A percentile compares a stretch with the other conserved stretches of the same genome.
Evolutionary conservation across 1,140 invertebrate species (phyloP).

Genomic region (Spodoptera litura): DNA sequence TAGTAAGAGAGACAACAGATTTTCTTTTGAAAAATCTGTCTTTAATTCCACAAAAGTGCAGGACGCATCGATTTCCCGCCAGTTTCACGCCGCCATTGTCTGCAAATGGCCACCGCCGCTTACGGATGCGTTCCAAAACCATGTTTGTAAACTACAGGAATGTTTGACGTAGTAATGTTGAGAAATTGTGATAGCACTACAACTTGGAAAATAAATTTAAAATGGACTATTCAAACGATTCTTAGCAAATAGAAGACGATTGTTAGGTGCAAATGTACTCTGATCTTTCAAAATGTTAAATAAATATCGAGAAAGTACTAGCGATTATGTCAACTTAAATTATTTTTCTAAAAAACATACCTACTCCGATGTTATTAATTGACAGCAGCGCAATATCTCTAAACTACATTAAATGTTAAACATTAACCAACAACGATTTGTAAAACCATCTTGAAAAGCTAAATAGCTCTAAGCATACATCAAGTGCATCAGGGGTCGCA

Average conservation of each 20-base stretch:
- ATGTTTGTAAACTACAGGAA: slow-evolving; percentile 74
- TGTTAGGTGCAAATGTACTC: no score
- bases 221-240: no score
- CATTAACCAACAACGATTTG: slow-evolving; percentile 4
- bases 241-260: no score
- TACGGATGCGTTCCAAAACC: slow-evolving; percentile 77
- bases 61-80: slow-evolving; percentile 44
- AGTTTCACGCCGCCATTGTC: slow-evolving; percentile 69
- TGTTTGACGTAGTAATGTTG: slow-evolving; percentile 76
- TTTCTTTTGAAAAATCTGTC: background rate
- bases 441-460: slow-evolving; percentile 4
- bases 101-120: slow-evolving; percentile 80
- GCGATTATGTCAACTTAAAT: no score
- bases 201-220: slow-evolving; percentile 56
- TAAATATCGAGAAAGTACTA: no score
- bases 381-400: no score
- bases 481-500: slow-evolving; percentile 24
- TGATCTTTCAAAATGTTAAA: no score
- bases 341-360: no score
- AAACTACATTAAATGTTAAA: background rate
- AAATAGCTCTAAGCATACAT: background rate
- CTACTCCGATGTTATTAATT: no score
- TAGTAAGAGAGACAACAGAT: background rate
- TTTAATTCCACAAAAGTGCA: slow-evolving; percentile 27
- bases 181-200: slow-evolving; percentile 75